Evolutionary conservation across 2,888 invertebrate species (phyloP).

Genomic region (Scaptomyza cyrtandrae): DNA sequence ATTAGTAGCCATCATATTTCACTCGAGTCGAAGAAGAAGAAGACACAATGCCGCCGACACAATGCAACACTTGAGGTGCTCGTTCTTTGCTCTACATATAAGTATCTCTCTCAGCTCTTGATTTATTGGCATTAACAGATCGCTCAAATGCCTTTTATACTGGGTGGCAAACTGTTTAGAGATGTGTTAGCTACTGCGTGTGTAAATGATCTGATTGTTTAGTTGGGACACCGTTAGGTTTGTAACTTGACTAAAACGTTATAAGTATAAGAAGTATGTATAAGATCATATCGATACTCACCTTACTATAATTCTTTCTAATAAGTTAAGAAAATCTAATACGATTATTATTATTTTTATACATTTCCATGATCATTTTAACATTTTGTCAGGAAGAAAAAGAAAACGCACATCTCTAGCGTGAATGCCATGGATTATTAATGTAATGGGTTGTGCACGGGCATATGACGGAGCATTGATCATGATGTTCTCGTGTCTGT

Average conservation of each 20-base stretch:
- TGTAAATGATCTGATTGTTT: background rate
- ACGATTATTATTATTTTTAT: no score
- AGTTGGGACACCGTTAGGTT: background rate
- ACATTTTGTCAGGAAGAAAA: no score
- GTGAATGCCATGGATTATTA: conserved; percentile 67
- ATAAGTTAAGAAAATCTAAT: no score
- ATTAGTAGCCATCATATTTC: conserved; percentile 81
- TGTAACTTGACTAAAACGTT: background rate
- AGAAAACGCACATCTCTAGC: conserved; percentile 25
- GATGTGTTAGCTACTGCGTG: conserved; percentile 39
- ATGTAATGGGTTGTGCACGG: conserved; percentile 80
- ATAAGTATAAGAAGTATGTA: background rate
- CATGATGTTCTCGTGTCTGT: conserved; percentile 47
- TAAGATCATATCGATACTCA: no score
- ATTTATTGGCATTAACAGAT: conserved; percentile 81
- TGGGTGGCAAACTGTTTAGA: conserved; percentile 73
- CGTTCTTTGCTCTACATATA: conserved; percentile 8
- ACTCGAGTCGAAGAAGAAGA: conserved; percentile 48
- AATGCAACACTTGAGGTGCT: conserved; percentile 63
- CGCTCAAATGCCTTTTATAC: conserved; percentile 60
- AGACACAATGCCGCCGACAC: conserved; percentile 54
- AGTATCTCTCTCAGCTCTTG: conserved; percentile 46
- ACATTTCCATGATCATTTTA: no score
- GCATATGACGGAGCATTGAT: conserved; percentile 75
- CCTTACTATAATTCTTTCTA: no score